These are phyloP conservation scores for Chrosomus eos DNA, from an alignment of 2,797 vertebrate genomes.

Conservation along the genomic window DNA sequence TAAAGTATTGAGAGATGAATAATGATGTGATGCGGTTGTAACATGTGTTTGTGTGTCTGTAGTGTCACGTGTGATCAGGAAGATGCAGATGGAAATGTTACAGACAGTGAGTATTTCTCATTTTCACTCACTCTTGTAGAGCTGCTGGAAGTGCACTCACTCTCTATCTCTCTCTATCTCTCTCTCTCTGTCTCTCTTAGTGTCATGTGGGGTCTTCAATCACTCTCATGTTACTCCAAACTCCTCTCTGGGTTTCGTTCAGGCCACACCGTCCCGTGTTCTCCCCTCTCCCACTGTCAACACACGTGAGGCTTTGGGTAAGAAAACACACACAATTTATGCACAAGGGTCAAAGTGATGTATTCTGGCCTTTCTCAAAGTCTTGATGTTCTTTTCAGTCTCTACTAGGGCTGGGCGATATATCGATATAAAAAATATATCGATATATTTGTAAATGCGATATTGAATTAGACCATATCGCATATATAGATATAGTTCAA, in stretches of 20 bases:
- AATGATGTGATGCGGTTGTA: too few species aligned
- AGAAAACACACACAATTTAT: slow-evolving; percentile 51
- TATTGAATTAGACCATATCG: too few species aligned
- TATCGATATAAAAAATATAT: too few species aligned
- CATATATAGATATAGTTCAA: too few species aligned
- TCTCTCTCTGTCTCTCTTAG: slow-evolving; percentile 55
- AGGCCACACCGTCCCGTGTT: slow-evolving; percentile 84
- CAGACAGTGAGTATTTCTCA: slow-evolving; percentile 40
- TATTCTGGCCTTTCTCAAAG: too few species aligned
- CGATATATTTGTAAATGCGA: too few species aligned
- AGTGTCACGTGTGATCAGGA: background rate
- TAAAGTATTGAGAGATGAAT: too few species aligned
- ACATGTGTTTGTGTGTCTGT: background rate
- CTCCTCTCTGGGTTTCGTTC: slow-evolving; percentile 80
- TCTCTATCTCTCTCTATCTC: background rate
- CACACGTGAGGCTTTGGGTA: slow-evolving; percentile 92
- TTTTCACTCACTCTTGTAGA: background rate
- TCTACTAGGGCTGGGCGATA: too few species aligned
- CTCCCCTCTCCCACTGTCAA: slow-evolving; percentile 93
- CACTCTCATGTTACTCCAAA: slow-evolving; percentile 88
- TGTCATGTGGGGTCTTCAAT: slow-evolving; percentile 74
- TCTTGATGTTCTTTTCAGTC: too few species aligned
- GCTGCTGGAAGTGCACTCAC: background rate
- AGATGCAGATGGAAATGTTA: background rate
- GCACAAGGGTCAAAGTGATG: background rate